Percentiles rank a stretch among this genome's conserved stretches.
Conservation (phyloP, 2,113 vertebrate species). For the Carettochelys insculpta region DNA sequence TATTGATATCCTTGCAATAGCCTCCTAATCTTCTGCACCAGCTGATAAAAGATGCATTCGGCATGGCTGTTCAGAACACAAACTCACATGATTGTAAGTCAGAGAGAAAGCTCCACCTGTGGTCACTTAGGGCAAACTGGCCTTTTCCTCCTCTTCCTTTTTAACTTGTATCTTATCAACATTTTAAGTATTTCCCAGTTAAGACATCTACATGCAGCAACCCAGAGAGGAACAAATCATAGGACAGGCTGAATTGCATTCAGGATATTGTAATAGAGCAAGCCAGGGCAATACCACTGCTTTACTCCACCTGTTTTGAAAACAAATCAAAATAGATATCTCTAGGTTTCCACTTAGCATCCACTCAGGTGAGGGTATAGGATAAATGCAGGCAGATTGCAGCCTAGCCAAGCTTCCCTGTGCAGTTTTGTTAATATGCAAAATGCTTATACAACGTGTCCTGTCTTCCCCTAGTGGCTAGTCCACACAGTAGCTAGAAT, state of each 20-base stretch:
- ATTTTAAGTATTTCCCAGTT: slow-evolving; percentile 41
- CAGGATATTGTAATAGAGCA: background rate
- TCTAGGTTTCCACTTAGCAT: background rate
- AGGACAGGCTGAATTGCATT: slow-evolving; percentile 3
- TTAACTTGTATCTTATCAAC: slow-evolving; percentile 18
- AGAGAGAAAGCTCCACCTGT: slow-evolving; percentile 47
- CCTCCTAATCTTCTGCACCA: background rate
- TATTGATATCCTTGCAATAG: slow-evolving; percentile 56
- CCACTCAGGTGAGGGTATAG: background rate
- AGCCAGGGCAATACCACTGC: slow-evolving; percentile 7
- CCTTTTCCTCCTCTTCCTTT: background rate
- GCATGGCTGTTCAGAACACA: slow-evolving; percentile 28
- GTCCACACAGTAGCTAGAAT: background rate
- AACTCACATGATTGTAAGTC: slow-evolving; percentile 28
- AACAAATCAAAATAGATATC: background rate
- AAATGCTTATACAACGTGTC: background rate
- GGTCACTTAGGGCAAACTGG: slow-evolving; percentile 41
- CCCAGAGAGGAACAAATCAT: slow-evolving; percentile 1
- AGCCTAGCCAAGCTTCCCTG: background rate
- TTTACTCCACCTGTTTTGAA: background rate
- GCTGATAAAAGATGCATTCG: slow-evolving; percentile 60
- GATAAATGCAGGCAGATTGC: background rate
- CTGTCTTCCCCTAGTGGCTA: slow-evolving; percentile 35
- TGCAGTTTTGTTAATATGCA: background rate
- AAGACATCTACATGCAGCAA: background rate